Evolutionary conservation across 2,888 invertebrate genomes (phyloP).

Genomic region (Eupithecia pulchellata): DNA sequence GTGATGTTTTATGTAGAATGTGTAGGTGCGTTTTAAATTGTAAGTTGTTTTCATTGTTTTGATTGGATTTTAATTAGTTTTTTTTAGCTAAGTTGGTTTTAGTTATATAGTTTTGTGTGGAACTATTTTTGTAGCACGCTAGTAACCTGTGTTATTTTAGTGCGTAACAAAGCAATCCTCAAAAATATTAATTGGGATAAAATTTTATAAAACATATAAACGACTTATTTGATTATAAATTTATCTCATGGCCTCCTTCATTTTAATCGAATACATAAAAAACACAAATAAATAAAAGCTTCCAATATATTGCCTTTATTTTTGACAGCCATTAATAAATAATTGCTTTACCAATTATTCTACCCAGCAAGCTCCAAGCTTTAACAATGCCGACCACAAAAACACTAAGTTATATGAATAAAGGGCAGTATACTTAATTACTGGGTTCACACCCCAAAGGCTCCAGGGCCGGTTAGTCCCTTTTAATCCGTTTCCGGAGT

Average conservation of each 20-base stretch:
- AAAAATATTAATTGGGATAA: background rate
- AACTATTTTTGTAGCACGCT: background rate
- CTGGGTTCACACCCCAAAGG: background rate
- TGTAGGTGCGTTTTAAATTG: background rate
- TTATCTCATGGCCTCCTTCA: background rate
- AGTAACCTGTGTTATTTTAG: background rate
- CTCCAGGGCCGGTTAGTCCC: background rate
- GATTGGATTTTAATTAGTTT: background rate
- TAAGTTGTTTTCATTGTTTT: background rate
- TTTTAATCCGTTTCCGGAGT: constrained; percentile 19
- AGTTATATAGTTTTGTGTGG: background rate
- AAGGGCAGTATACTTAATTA: background rate
- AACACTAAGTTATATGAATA: background rate
- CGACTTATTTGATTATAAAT: background rate
- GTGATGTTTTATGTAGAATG: background rate
- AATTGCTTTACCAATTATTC: background rate
- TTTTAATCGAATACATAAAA: background rate
- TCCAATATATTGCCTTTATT: background rate
- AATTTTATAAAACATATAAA: background rate
- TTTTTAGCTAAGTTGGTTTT: background rate
- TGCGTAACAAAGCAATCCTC: background rate
- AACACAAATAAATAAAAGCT: background rate
- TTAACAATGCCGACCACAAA: background rate
- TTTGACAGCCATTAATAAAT: background rate
- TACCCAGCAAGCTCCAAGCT: background rate